A percentile compares a stretch with the other conserved stretches of the same genome.
phyloP scores from a whole-genome alignment of 1,140 invertebrate species.

The Brachionus rubens region DNA sequence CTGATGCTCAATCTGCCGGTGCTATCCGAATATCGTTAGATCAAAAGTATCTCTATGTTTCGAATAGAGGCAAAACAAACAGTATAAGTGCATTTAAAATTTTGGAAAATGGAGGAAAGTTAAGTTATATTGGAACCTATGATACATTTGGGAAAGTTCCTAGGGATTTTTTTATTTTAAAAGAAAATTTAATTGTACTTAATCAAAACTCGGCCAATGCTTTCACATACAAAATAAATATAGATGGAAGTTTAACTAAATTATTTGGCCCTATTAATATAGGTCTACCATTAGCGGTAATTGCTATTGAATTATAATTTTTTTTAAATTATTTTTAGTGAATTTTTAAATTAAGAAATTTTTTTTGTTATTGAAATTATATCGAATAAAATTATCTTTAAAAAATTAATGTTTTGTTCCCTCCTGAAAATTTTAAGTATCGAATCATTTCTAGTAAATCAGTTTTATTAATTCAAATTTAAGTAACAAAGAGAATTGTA shows the following conservation, averaged over 20 bases:
- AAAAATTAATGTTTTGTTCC: no score
- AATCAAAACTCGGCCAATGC: conserved; percentile 31
- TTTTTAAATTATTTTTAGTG: background rate
- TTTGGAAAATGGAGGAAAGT: conserved; percentile 1
- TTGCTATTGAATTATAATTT: conserved; percentile 7
- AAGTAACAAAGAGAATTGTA: no score
- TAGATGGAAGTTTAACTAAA: conserved; percentile 4
- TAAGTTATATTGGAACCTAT: conserved; percentile 23
- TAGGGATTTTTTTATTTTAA: conserved; percentile 16
- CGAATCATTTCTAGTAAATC: no score
- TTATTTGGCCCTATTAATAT: background rate
- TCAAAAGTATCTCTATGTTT: conserved; percentile 30
- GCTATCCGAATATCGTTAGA: conserved; percentile 27
- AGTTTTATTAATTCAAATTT: no score
- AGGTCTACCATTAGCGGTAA: background rate
- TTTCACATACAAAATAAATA: conserved; percentile 13
- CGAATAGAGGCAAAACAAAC: conserved; percentile 18
- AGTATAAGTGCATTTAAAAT: conserved; percentile 33
- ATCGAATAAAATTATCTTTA: no score
- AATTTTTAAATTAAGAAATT: no score
- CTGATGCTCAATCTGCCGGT: conserved; percentile 25
- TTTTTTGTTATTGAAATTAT: no score
- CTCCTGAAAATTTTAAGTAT: no score
- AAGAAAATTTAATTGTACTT: conserved; percentile 14
- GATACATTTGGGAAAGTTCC: conserved; percentile 31